Conservation (phyloP, 2,888 invertebrate genomes). For the Lysandra coridon region DNA sequence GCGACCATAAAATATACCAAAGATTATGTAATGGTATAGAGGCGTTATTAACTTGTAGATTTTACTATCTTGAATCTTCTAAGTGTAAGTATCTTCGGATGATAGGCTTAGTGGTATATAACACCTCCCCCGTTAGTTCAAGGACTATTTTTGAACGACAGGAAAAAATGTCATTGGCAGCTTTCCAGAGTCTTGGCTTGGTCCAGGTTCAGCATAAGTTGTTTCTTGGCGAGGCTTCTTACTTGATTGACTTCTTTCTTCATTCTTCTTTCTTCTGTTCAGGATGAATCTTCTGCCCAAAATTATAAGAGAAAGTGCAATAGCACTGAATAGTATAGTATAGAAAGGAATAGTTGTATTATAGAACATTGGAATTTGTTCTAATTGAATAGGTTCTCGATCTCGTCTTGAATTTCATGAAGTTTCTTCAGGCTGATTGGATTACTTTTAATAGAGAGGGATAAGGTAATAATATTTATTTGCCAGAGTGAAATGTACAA, state of each 20-base stretch:
- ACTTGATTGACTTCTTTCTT: too few relatives aligned
- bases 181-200: conserved; percentile 8
- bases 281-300: too few relatives aligned
- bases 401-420: neutral
- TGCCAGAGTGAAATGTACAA: too few relatives aligned
- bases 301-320: too few relatives aligned
- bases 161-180: conserved; percentile 24
- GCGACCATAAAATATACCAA: too few relatives aligned
- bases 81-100: neutral
- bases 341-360: neutral
- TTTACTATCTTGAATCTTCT: neutral
- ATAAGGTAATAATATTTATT: too few relatives aligned
- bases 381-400: neutral
- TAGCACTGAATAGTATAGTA: neutral
- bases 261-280: too few relatives aligned
- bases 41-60: conserved; percentile 2
- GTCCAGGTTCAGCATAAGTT: conserved; percentile 1
- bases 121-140: neutral
- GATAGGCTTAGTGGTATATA: neutral
- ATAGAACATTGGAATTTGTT: neutral
- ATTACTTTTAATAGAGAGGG: too few relatives aligned
- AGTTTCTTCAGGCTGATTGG: too few relatives aligned
- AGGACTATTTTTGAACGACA: neutral
- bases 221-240: too few relatives aligned
- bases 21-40: conserved; percentile 31